phyloP scores from a whole-genome alignment of 1,140 invertebrate species.

The Meteorus sp. region DNA sequence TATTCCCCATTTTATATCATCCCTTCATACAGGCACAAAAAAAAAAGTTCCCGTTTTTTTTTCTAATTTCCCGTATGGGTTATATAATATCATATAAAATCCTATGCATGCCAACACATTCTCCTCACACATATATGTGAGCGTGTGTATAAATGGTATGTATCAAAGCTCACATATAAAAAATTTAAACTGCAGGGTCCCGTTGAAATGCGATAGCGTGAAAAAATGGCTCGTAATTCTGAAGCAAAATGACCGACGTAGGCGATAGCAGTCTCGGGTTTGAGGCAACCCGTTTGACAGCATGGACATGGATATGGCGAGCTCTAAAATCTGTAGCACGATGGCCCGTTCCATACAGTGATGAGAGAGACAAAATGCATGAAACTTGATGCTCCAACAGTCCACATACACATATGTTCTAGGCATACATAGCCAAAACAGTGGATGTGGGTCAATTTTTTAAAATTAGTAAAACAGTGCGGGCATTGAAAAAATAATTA shows the following conservation, averaged over 20 bases:
- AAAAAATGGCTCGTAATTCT: slow-evolving; percentile 23
- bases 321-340: slow-evolving; percentile 18
- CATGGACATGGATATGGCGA: slow-evolving; percentile 27
- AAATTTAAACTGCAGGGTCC: not conserved
- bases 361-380: not conserved
- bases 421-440: not conserved
- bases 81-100: too few relatives aligned
- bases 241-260: slow-evolving; percentile 28
- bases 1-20: too few relatives aligned
- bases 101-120: too few relatives aligned
- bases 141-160: not conserved
- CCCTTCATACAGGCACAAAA: too few relatives aligned
- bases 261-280: slow-evolving; percentile 16
- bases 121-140: too few relatives aligned
- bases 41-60: too few relatives aligned
- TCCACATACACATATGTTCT: not conserved
- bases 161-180: not conserved
- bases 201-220: slow-evolving; percentile 20
- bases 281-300: slow-evolving; percentile 19
- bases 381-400: not conserved
- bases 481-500: slow-evolving; percentile 20
- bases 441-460: slow-evolving; percentile 14
- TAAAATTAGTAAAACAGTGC: slow-evolving; percentile 19
- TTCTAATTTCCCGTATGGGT: too few relatives aligned
- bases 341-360: not conserved